Evolutionary conservation across 2,888 invertebrate genomes (phyloP), one percentile per base, ranked within the genome.

Genomic region (Agrilus cyanescens): DNA sequence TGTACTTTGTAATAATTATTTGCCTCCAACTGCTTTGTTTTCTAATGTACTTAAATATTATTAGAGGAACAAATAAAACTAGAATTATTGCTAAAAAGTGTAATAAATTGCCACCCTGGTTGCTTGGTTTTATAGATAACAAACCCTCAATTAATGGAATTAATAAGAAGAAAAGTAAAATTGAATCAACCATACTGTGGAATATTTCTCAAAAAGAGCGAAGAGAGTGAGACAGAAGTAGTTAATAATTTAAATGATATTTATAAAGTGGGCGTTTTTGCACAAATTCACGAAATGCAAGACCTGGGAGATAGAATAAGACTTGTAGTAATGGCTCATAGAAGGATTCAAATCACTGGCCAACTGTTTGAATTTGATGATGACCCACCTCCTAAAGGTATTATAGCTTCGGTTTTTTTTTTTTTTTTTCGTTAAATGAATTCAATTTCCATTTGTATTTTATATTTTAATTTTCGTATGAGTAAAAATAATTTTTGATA

Each of bases 161-260:
- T 98, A 37, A 78, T 98, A 45, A 75, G 94, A 58, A 78, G 93
- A 49, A 97, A 97, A 72, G 90, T 97, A 0, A 86, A 87, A 64
- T 67, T 97, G 12, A 94, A 94, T 64, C 94, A 95, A 63, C 98
- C 98, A 0, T 99, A 98, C 60, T 85, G 94, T 38, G 98, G 97
- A 4, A 85, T 98, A 38, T 99, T 99, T 62, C 71, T 99, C 53
- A 94, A 95, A 59, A 90, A 84, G 61, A 82, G 83, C 57, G 88
- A 90, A 59, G 90, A 86, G 51, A 87, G 87, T 60, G 88, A 91
- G 50, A 72, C 80, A 0, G 96, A 96, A 60, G 73, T 93, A 13
- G 86, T 97, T 1, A 73, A 81, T 10, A 83, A 74, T 41, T 59
- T 96, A 18, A 80, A 85, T 46, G 96, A 98, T 50, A 74, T 99